A percentile compares a stretch with the other conserved stretches of the same genome.
Evolutionary conservation across 2,113 vertebrate species (phyloP).

Genomic region (Misgurnus anguillicaudatus): DNA sequence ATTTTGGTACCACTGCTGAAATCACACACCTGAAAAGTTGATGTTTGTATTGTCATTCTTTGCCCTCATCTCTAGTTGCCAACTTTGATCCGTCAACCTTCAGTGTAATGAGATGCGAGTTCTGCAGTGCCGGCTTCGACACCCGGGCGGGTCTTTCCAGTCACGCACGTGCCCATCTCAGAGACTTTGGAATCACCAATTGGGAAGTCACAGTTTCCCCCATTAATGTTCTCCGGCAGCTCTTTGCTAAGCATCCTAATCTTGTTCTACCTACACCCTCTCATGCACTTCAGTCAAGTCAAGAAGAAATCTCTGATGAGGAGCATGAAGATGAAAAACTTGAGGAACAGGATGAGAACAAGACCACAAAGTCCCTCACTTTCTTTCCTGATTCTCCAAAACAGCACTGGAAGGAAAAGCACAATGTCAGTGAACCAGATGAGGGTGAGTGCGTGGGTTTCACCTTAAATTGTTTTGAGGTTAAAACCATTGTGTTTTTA

Average conservation of each 20-base stretch:
- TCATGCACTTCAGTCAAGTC: constrained; percentile 51
- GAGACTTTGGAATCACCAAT: constrained; percentile 96
- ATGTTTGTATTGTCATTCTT: neutral
- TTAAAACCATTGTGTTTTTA: neutral
- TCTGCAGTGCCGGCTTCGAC: constrained; percentile 96
- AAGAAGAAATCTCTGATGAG: constrained; percentile 57
- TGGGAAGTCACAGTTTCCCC: constrained; percentile 95
- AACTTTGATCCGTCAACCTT: constrained; percentile 95
- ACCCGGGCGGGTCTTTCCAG: constrained; percentile 93
- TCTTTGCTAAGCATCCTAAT: constrained; percentile 87
- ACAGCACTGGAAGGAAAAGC: constrained; percentile 54
- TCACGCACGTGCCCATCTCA: constrained; percentile 91
- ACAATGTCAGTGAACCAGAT: constrained; percentile 48
- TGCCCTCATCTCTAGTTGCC: constrained; percentile 74
- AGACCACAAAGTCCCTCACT: constrained; percentile 38
- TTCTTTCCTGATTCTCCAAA: constrained; percentile 43
- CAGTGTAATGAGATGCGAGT: constrained; percentile 96
- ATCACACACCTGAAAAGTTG: neutral
- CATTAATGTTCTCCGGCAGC: constrained; percentile 90
- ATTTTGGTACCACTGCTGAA: no score
- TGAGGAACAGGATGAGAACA: constrained; percentile 48
- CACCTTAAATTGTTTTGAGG: no score
- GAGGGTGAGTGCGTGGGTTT: constrained; percentile 62
- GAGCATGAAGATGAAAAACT: constrained; percentile 60
- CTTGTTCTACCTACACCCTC: constrained; percentile 75